These are phyloP conservation scores for Hypothenemus hampei DNA, from an alignment of 1,140 invertebrate genomes.

Conservation along the genomic window DNA sequence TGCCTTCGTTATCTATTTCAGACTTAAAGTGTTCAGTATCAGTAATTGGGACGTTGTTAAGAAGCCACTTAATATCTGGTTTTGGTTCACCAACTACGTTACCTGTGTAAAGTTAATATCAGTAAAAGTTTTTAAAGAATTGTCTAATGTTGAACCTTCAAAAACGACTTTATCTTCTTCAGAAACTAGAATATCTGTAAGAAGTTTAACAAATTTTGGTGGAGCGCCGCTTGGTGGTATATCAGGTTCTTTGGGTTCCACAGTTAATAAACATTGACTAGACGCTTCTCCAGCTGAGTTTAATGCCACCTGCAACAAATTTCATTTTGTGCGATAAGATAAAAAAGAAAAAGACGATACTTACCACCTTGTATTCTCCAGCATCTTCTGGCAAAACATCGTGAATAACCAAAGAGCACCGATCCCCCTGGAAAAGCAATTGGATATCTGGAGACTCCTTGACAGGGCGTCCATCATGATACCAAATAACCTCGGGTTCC, in stretches of 20 bases:
- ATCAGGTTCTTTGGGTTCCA: constrained; percentile 44
- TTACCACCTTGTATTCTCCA: constrained; percentile 69
- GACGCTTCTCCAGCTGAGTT: constrained; percentile 75
- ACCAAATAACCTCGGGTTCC: constrained; percentile 85
- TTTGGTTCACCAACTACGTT: constrained; percentile 65
- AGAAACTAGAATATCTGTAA: constrained; percentile 61
- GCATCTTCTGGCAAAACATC: constrained; percentile 70
- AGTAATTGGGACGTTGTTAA: constrained; percentile 61
- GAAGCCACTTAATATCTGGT: constrained; percentile 67
- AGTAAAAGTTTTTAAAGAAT: neutral
- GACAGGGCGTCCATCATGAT: constrained; percentile 76
- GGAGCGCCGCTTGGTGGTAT: constrained; percentile 44
- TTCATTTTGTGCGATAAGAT: no score
- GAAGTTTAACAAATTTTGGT: constrained; percentile 66
- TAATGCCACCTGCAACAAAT: constrained; percentile 52
- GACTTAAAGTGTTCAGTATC: constrained; percentile 51
- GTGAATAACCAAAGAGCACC: constrained; percentile 72
- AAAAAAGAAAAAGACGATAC: neutral
- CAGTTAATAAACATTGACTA: constrained; percentile 63
- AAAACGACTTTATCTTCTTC: constrained; percentile 67
- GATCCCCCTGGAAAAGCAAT: constrained; percentile 73
- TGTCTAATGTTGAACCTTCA: constrained; percentile 49
- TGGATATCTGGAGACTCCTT: constrained; percentile 81
- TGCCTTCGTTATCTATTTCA: constrained; percentile 50
- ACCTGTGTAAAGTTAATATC: constrained; percentile 8